A percentile compares a stretch with the other conserved stretches of the same genome.
Conservation (phyloP, 2,888 invertebrate species). For the Gari tellinella region DNA sequence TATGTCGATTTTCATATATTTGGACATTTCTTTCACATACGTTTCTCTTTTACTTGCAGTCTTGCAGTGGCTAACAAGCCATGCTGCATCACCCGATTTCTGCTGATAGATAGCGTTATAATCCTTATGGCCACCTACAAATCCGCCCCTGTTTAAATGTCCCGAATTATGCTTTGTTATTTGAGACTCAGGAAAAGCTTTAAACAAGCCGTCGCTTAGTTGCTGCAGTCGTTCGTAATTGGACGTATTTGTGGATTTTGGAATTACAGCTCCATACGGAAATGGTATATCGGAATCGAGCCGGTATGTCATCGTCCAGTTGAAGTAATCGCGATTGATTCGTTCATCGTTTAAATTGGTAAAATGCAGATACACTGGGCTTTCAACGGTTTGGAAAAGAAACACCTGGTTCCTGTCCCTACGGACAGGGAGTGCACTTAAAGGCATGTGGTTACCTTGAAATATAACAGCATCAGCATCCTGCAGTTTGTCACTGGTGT, state of each 20-base stretch:
- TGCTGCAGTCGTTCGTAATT: not conserved
- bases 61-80: conserved; percentile 54
- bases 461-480: conserved; percentile 46
- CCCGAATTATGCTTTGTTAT: no score
- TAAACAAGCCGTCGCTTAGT: no score
- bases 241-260: not conserved
- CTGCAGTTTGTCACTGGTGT: not conserved
- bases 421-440: conserved; percentile 27
- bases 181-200: no score
- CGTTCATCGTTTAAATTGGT: not conserved
- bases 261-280: conserved; percentile 37
- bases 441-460: conserved; percentile 34
- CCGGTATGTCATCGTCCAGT: conserved; percentile 60
- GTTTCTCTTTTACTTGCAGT: conserved; percentile 50
- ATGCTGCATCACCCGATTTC: conserved; percentile 36
- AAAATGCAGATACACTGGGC: conserved; percentile 29
- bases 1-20: conserved; percentile 42
- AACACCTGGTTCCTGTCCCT: conserved; percentile 28
- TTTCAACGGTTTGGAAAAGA: conserved; percentile 33
- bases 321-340: conserved; percentile 15
- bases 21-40: conserved; percentile 36
- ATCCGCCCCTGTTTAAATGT: not conserved
- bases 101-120: conserved; percentile 23
- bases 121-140: conserved; percentile 7
- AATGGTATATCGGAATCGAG: conserved; percentile 55